Base-by-base conservation (phyloP, 2,113 vertebrate genomes). In the Oostethus manadensis region DNA sequence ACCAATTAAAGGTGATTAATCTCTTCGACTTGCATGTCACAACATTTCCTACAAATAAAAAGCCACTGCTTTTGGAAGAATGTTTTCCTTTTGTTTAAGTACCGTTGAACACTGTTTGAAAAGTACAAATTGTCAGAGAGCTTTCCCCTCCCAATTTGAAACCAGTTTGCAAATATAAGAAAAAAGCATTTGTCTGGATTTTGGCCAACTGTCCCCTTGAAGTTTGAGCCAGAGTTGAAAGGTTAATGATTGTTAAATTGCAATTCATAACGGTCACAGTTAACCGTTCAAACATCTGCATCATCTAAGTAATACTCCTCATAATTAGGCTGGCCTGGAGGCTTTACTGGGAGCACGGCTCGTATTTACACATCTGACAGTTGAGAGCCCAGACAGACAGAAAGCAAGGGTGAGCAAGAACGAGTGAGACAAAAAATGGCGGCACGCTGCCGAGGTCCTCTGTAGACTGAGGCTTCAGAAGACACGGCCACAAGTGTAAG, bases 321-420 rank as follows among this genome's bases (percentile, higher is more conserved):
- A 66, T 79, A 78, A 81, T 83, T 77, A 78, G 63, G 51, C 64
- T 70, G 57, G 68, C 83, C 81, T 77, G n/a, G 48, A 73, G 80
- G 70, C 65, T 74, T 81, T 64, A 77, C 70, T 74, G 68, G 62
- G 79, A 77, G 72, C 70, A 69, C 64, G 51, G 65, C 51, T 61
- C 70, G 59, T 79, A 79, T 82, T 84, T 83, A 78, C 66, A 81
- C 74, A 76, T 83, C 65, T 80, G 67, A 80, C 71, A 69, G 77
- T 74, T 73, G 54, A 69, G 67, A 57, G 43, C 50, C 40, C 10
- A 68, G 57, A 71, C 18, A 51, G 35, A 57, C 51, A 69, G 17
- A 51, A 44, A 60, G 22, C n/a, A 21, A 64, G 63, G 50, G 59
- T 51, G 16, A 49, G 4, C 40, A 18, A 40, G 58, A 44, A 45